These are phyloP conservation scores for Lasius fuliginosus DNA, from an alignment of 2,888 invertebrate genomes.

Conservation along the genomic window DNA sequence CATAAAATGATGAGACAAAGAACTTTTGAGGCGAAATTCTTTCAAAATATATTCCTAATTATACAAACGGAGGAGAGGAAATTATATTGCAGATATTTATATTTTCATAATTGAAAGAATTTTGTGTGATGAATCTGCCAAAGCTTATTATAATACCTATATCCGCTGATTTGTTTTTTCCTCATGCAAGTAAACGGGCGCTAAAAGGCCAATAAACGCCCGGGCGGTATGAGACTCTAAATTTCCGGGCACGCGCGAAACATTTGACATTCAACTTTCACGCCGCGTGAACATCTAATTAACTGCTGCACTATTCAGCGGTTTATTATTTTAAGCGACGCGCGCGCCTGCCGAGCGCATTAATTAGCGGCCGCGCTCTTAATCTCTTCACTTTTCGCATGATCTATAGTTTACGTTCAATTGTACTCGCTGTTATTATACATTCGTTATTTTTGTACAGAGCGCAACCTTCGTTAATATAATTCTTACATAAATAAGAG, in stretches of 20 bases:
- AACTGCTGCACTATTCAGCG: constrained; percentile 31
- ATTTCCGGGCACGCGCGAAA: constrained; percentile 24
- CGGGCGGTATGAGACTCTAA: constrained; percentile 10
- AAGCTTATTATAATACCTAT: background rate
- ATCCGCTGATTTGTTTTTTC: constrained; percentile 4
- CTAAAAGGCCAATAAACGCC: constrained; percentile 35
- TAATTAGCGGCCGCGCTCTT: constrained; percentile 28
- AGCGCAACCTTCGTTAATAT: background rate
- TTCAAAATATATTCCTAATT: background rate
- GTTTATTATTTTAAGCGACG: constrained; percentile 47
- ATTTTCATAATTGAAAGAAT: constrained; percentile 4
- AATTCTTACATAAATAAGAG: background rate
- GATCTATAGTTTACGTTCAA: constrained; percentile 9
- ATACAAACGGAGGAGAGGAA: background rate
- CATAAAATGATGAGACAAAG: background rate
- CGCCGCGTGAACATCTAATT: constrained; percentile 33
- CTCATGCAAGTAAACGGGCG: constrained; percentile 25
- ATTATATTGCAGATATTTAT: background rate
- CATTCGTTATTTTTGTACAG: background rate
- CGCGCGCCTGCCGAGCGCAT: background rate
- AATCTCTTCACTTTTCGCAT: constrained; percentile 17
- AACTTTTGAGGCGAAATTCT: background rate
- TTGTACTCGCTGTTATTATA: background rate
- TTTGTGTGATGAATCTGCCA: background rate
- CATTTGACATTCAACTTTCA: constrained; percentile 48